Evolutionary conservation across 2,888 invertebrate genomes (phyloP).

Genomic region (Nomada fabriciana): DNA sequence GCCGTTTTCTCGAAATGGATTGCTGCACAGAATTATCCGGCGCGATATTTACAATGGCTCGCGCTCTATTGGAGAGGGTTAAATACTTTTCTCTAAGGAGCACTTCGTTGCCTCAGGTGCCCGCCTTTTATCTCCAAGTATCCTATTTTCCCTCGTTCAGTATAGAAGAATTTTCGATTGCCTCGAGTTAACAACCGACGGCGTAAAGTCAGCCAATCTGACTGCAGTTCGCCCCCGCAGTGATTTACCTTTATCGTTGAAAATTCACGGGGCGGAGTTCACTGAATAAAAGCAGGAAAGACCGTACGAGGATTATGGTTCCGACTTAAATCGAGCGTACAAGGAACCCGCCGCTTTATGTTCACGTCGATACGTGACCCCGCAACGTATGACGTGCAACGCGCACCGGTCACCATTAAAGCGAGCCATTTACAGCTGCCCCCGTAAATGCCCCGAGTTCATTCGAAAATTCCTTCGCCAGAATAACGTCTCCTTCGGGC

Average conservation of each 20-base stretch:
- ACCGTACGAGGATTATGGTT: slow-evolving; percentile 42
- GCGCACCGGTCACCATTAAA: slow-evolving; percentile 6
- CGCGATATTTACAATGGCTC: slow-evolving; percentile 4
- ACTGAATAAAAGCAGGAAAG: slow-evolving; percentile 1
- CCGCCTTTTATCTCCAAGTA: background rate
- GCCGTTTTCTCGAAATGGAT: background rate
- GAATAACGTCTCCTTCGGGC: background rate
- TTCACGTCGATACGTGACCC: slow-evolving; percentile 33
- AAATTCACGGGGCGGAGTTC: slow-evolving; percentile 51
- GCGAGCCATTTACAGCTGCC: background rate
- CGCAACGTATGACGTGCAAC: slow-evolving; percentile 8
- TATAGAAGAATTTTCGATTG: slow-evolving; percentile 31
- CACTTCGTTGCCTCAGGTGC: too few species aligned
- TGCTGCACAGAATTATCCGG: background rate
- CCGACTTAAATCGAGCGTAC: slow-evolving; percentile 45
- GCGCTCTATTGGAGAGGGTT: background rate
- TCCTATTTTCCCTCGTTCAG: background rate
- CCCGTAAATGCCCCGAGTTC: background rate
- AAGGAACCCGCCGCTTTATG: slow-evolving; percentile 34
- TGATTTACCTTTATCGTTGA: slow-evolving; percentile 31
- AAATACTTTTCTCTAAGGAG: background rate
- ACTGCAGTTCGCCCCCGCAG: background rate
- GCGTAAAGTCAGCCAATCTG: slow-evolving; percentile 53
- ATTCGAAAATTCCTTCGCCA: background rate
- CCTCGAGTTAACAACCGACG: slow-evolving; percentile 48